phyloP scores from a whole-genome alignment of 1,140 invertebrate genomes.

The Euwallacea fornicatus region DNA sequence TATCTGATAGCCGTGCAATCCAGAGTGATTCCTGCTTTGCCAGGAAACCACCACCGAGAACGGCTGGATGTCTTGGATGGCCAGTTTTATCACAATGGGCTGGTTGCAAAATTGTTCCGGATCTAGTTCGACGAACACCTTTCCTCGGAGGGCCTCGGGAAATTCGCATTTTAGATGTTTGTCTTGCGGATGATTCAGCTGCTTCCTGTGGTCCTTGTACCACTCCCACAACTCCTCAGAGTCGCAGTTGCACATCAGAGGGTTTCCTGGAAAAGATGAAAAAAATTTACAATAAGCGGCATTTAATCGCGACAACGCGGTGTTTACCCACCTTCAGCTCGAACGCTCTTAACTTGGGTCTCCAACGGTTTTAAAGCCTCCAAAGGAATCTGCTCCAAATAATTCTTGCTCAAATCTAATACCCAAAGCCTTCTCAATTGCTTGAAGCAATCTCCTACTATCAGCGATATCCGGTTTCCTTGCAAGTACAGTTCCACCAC shows the following conservation, averaged over 20 bases:
- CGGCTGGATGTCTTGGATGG: slow-evolving; percentile 84
- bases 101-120: slow-evolving; percentile 80
- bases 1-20: slow-evolving; percentile 82
- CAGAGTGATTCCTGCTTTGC: slow-evolving; percentile 86
- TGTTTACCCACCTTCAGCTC: slow-evolving; percentile 70
- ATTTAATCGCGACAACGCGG: background rate
- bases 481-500: slow-evolving; percentile 76
- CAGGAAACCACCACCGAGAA: slow-evolving; percentile 85
- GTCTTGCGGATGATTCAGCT: slow-evolving; percentile 46
- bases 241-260: slow-evolving; percentile 79
- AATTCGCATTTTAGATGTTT: slow-evolving; percentile 72
- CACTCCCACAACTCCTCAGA: slow-evolving; percentile 86
- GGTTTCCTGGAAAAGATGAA: slow-evolving; percentile 69
- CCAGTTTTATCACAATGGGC: slow-evolving; percentile 76
- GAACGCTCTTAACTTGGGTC: slow-evolving; percentile 75
- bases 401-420: slow-evolving; percentile 84
- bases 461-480: slow-evolving; percentile 79
- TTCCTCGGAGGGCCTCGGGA: slow-evolving; percentile 74
- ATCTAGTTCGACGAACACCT: slow-evolving; percentile 75
- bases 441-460: slow-evolving; percentile 77
- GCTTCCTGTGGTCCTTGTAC: slow-evolving; percentile 81
- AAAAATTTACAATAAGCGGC: background rate
- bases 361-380: slow-evolving; percentile 76
- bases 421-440: slow-evolving; percentile 76
- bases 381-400: slow-evolving; percentile 77